These are phyloP conservation scores for Tiphia femorata DNA, from an alignment of 2,888 invertebrate genomes.

Conservation along the genomic window DNA sequence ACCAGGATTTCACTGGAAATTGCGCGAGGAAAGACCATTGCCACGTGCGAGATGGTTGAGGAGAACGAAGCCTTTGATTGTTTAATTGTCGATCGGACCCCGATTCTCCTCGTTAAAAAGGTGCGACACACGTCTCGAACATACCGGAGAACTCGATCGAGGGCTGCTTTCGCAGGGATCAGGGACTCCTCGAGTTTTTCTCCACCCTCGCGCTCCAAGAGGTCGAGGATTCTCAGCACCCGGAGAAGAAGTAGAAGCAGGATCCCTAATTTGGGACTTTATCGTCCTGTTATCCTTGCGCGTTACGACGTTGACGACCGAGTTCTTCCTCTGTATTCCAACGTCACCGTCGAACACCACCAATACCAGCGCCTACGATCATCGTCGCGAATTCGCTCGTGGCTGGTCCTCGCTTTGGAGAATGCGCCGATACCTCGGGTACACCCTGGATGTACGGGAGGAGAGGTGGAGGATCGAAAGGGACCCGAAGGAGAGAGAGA, in stretches of 20 bases:
- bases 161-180: too few species aligned
- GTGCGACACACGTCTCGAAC: too few species aligned
- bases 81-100: too few species aligned
- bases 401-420: background rate
- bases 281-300: slow-evolving; percentile 54
- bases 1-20: too few species aligned
- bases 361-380: background rate
- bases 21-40: too few species aligned
- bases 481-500: slow-evolving; percentile 12
- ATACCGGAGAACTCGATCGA: too few species aligned
- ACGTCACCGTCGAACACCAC: slow-evolving; percentile 30
- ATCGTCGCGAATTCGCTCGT: background rate
- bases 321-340: slow-evolving; percentile 16
- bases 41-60: too few species aligned
- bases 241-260: slow-evolving; percentile 11
- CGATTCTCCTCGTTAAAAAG: too few species aligned
- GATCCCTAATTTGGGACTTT: slow-evolving; percentile 48
- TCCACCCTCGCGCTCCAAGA: slow-evolving; percentile 1
- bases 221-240: slow-evolving; percentile 7
- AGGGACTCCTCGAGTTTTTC: slow-evolving; percentile 4
- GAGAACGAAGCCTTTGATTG: too few species aligned
- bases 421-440: slow-evolving; percentile 27
- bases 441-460: background rate
- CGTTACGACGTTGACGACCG: slow-evolving; percentile 33
- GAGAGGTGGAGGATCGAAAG: slow-evolving; percentile 2